Evolutionary conservation across 2,888 invertebrate genomes (phyloP).

Genomic region (Marasmarcha lunaedactyla): DNA sequence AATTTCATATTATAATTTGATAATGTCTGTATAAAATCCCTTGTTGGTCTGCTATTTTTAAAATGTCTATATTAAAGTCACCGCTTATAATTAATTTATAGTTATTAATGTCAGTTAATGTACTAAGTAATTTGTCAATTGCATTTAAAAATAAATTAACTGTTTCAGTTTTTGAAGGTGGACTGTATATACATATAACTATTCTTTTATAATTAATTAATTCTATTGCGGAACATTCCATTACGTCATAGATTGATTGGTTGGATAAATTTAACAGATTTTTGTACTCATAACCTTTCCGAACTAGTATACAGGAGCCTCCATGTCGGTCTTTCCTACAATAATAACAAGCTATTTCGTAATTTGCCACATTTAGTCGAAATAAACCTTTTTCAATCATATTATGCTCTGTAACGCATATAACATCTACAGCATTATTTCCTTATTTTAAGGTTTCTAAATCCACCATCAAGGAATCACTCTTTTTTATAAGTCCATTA

Average conservation of each 20-base stretch:
- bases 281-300: not conserved
- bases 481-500: conserved; percentile 8
- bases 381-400: conserved; percentile 6
- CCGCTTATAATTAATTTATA: conserved; percentile 8
- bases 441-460: conserved; percentile 4
- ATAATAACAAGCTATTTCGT: conserved; percentile 6
- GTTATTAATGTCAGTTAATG: conserved; percentile 1
- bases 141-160: conserved; percentile 4
- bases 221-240: conserved; percentile 12
- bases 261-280: not conserved
- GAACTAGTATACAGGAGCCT: conserved; percentile 10
- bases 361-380: conserved; percentile 6
- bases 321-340: conserved; percentile 8
- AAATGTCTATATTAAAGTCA: conserved; percentile 7
- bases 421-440: conserved; percentile 7
- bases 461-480: conserved; percentile 5
- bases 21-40: not conserved
- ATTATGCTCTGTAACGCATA: conserved; percentile 14
- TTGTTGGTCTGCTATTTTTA: not conserved
- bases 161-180: conserved; percentile 4
- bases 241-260: conserved; percentile 1
- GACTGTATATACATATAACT: conserved; percentile 11
- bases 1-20: not conserved
- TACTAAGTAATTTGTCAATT: conserved; percentile 3
- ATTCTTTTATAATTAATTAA: conserved; percentile 6